These are phyloP conservation scores for Amphipyra berbera DNA, from an alignment of 2,888 invertebrate genomes.

Conservation along the genomic window DNA sequence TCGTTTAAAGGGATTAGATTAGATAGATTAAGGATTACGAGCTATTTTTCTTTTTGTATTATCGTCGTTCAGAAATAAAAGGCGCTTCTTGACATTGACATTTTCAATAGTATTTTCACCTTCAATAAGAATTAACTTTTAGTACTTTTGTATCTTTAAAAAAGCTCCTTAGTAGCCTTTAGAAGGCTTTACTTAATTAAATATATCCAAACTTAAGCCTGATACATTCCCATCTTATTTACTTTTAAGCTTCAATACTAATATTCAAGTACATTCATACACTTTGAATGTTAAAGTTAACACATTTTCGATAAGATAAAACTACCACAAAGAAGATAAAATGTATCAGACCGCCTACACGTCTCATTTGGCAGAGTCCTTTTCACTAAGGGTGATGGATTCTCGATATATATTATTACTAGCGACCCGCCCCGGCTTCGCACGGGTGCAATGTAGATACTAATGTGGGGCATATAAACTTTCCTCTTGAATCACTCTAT, in stretches of 20 bases:
- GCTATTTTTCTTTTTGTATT: too few relatives aligned
- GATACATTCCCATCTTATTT: background rate
- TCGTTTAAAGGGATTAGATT: too few relatives aligned
- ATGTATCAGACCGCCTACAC: background rate
- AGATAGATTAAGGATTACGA: too few relatives aligned
- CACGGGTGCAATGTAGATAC: too few relatives aligned
- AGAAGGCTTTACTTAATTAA: conserved; percentile 12
- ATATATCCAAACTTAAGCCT: background rate
- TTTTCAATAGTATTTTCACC: conserved; percentile 7
- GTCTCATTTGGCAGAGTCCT: background rate
- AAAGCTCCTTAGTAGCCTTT: conserved; percentile 5
- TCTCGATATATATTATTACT: too few relatives aligned
- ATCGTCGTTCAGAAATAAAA: too few relatives aligned
- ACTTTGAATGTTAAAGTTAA: background rate
- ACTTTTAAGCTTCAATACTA: conserved; percentile 2
- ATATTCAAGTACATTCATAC: conserved; percentile 10
- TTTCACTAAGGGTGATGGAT: background rate
- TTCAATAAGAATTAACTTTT: background rate
- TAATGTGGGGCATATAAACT: too few relatives aligned
- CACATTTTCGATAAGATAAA: background rate
- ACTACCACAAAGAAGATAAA: background rate
- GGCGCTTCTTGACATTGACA: background rate
- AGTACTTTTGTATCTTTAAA: background rate
- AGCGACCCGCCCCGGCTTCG: too few relatives aligned
- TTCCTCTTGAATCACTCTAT: too few relatives aligned